Conservation (phyloP, 2,113 vertebrate species). For the Spea bombifrons region DNA sequence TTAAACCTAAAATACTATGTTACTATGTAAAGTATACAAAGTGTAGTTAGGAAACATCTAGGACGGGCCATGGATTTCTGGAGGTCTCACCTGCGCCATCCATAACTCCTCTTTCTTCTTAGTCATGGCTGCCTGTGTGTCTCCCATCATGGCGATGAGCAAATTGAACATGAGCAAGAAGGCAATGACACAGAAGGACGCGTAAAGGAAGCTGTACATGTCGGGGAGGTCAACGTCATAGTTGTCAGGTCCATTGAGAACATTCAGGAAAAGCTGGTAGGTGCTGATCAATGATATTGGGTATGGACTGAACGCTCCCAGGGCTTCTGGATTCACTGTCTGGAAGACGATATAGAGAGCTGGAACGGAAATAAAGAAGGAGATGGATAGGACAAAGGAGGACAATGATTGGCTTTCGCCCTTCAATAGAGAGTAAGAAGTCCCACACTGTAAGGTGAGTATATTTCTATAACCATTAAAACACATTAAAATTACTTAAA, state of each 20-base stretch:
- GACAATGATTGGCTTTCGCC: too few relatives aligned
- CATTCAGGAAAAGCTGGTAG: slow-evolving; percentile 73
- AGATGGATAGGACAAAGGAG: neutral
- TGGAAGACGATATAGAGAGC: slow-evolving; percentile 72
- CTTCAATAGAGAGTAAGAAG: neutral
- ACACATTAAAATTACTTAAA: too few relatives aligned
- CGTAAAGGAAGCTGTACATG: slow-evolving; percentile 65
- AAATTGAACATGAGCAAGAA: slow-evolving; percentile 72
- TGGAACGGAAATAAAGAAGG: slow-evolving; percentile 41
- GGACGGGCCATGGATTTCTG: neutral
- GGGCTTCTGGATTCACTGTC: slow-evolving; percentile 59
- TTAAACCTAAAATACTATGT: too few relatives aligned
- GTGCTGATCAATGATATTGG: slow-evolving; percentile 66
- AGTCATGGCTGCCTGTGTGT: slow-evolving; percentile 71
- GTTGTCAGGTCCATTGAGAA: slow-evolving; percentile 72
- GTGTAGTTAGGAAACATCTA: too few relatives aligned
- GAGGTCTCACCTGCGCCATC: slow-evolving; percentile 69
- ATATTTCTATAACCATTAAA: too few relatives aligned
- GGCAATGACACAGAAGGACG: slow-evolving; percentile 66
- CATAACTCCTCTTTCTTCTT: slow-evolving; percentile 75
- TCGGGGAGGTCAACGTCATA: slow-evolving; percentile 61
- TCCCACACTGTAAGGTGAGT: too few relatives aligned
- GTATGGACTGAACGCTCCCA: slow-evolving; percentile 65
- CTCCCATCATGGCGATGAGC: slow-evolving; percentile 77
- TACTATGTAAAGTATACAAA: too few relatives aligned